Conservation (phyloP, 2,888 invertebrate genomes). For the Caenorhabditis imperialis region DNA sequence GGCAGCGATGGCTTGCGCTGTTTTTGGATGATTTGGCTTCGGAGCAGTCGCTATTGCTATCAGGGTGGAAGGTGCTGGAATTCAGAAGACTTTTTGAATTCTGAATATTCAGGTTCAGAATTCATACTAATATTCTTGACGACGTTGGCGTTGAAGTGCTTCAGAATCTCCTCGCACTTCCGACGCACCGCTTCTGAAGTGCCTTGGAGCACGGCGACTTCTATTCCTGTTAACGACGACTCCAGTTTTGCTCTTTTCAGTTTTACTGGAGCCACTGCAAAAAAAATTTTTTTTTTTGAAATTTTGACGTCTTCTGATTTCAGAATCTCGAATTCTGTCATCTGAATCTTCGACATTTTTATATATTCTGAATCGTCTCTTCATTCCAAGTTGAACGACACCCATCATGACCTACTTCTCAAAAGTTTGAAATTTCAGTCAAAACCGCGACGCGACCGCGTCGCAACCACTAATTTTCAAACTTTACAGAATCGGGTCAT, state of each 20-base stretch:
- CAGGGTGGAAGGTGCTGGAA: conserved; percentile 40
- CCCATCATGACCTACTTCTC: too few species aligned
- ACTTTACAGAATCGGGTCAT: too few species aligned
- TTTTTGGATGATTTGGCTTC: conserved; percentile 46
- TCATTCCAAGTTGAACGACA: too few species aligned
- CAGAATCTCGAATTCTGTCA: too few species aligned
- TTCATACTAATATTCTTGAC: conserved; percentile 64
- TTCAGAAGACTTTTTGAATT: not conserved
- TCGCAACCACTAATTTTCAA: too few species aligned
- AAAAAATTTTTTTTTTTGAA: not conserved
- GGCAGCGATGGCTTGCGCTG: conserved; percentile 17
- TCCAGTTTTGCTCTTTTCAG: conserved; percentile 42
- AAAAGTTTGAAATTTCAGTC: too few species aligned
- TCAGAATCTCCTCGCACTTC: conserved; percentile 63
- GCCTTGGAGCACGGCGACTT: conserved; percentile 52
- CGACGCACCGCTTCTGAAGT: conserved; percentile 43
- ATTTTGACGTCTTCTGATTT: too few species aligned
- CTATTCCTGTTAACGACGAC: conserved; percentile 36
- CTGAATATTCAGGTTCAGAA: not conserved
- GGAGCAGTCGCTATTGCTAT: conserved; percentile 49
- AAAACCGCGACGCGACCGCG: too few species aligned
- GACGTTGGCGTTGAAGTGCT: conserved; percentile 62
- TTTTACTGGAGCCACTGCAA: conserved; percentile 25
- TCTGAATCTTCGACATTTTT: too few species aligned
- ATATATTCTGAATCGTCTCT: too few species aligned